Evolutionary conservation across 1,140 invertebrate genomes (phyloP).

Genomic region (Tyrophagus putrescentiae): DNA sequence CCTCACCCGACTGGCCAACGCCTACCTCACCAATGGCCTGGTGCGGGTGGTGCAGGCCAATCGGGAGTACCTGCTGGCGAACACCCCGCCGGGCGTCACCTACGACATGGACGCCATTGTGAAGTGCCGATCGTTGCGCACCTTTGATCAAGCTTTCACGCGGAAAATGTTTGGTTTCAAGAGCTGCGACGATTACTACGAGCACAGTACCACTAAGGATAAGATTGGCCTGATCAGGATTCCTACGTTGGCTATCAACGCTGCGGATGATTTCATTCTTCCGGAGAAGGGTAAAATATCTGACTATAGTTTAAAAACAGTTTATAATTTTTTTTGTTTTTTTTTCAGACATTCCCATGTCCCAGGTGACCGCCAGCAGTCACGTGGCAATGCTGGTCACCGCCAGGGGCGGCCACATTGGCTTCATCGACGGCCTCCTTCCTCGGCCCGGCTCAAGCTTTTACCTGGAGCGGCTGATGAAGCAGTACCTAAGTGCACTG

Average conservation of each 20-base stretch:
- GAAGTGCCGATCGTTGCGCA: conserved; percentile 52
- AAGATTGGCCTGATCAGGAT: conserved; percentile 52
- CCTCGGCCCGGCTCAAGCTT: too few species aligned
- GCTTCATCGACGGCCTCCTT: conserved; percentile 59
- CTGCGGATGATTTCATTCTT: conserved; percentile 71
- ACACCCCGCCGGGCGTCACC: conserved; percentile 23
- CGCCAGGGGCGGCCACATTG: conserved; percentile 65
- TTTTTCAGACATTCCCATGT: too few species aligned
- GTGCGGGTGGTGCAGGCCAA: conserved; percentile 25
- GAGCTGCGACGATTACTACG: conserved; percentile 62
- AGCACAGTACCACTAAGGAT: conserved; percentile 50
- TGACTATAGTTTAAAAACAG: too few species aligned
- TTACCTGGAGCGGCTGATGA: too few species aligned
- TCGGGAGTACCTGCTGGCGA: conserved; percentile 21
- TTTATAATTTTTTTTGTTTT: too few species aligned
- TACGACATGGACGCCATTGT: conserved; percentile 33
- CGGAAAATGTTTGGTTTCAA: conserved; percentile 62
- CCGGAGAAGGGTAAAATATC: conserved; percentile 50
- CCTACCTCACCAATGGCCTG: conserved; percentile 50
- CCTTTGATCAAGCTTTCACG: conserved; percentile 70
- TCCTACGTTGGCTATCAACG: conserved; percentile 57
- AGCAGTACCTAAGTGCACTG: too few species aligned
- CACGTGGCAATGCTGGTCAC: conserved; percentile 56
- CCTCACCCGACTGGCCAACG: conserved; percentile 56
- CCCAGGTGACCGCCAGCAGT: too few species aligned